Base-by-base conservation (phyloP, 2,797 vertebrate species). In the Pantherophis alleghaniensis region DNA sequence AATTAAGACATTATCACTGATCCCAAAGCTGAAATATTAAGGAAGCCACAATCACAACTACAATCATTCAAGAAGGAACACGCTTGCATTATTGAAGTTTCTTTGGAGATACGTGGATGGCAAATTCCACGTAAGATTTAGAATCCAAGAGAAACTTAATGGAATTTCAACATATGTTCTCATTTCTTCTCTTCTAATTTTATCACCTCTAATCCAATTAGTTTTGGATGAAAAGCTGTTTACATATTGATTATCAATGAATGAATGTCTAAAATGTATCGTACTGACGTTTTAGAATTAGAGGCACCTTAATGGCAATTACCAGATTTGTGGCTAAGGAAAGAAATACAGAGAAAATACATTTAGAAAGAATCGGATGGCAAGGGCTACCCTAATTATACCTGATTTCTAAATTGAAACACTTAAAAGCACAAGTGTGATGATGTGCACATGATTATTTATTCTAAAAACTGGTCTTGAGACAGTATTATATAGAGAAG, bases 1-100 rank as follows among this genome's bases (percentile, higher is more conserved):
- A 24, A 95, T 96, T 94, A 97, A 97, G 95, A 96, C 94, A 93
- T 55, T 79, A 42, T 63, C 59, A 2, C 47, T 56, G 16, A 22
- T 51, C 74, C 18, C 7, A 5, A 93, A 56, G n/a, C 14, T 66
- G 42, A 24, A 66, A 83, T 55, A 55, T 28, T 37, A 42, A 88
- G 37, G 11, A 88, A 60, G 10, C 10, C 20, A 20, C 4, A 14
- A 14, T 74, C n/a, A 69, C 66, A 37, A 74, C 14, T 7, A 37
- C 16, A 16, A 16, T 91, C 32, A 83, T 22, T 79, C n/a, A 42
- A 37, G n/a, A 57, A 37, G 28, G 7, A 79, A 79, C 22, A 57
- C 56, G 3, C 6, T 5, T 13, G 28, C 32, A 28, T 74, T 57
- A 55, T 42, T 69, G 53, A 9, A 57, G 53, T 16, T 42, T 13